Evolutionary conservation across 2,113 vertebrate genomes (phyloP).

Genomic region (Pluvianellus socialis): DNA sequence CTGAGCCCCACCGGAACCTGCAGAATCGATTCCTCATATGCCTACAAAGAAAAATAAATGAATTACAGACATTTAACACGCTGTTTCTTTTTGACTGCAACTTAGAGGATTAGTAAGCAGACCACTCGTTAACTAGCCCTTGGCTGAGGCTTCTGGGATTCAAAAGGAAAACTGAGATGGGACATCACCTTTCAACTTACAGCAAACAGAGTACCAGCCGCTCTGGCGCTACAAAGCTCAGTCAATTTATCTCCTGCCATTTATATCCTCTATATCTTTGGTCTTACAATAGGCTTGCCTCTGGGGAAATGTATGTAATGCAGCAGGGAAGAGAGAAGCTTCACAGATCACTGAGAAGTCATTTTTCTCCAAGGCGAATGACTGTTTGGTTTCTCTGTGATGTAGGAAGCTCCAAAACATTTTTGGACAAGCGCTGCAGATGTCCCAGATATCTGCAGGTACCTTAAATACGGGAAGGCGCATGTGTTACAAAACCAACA

Average conservation of each 20-base stretch:
- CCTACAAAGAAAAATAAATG: constrained; percentile 58
- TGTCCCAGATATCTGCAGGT: not conserved
- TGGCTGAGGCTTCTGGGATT: not conserved
- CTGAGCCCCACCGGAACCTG: constrained; percentile 85
- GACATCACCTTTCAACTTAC: not conserved
- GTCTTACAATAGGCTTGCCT: not conserved
- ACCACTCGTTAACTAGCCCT: not conserved
- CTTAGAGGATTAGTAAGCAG: not conserved
- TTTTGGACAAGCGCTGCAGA: not conserved
- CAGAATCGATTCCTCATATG: constrained; percentile 45
- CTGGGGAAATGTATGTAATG: rapidly evolving
- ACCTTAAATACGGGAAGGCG: not conserved
- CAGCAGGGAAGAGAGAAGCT: not conserved
- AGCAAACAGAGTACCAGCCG: not conserved
- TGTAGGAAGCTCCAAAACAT: not conserved
- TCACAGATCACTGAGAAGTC: not conserved
- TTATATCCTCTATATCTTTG: not conserved
- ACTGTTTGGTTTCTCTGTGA: not conserved
- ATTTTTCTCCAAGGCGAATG: not conserved
- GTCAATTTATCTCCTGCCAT: not conserved
- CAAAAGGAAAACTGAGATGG: not conserved
- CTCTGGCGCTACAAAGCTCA: not conserved
- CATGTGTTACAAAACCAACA: not conserved
- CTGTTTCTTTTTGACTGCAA: not conserved
- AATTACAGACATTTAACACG: not conserved